These are phyloP conservation scores for Solea solea DNA, from an alignment of 2,113 vertebrate species.

Conservation along the genomic window DNA sequence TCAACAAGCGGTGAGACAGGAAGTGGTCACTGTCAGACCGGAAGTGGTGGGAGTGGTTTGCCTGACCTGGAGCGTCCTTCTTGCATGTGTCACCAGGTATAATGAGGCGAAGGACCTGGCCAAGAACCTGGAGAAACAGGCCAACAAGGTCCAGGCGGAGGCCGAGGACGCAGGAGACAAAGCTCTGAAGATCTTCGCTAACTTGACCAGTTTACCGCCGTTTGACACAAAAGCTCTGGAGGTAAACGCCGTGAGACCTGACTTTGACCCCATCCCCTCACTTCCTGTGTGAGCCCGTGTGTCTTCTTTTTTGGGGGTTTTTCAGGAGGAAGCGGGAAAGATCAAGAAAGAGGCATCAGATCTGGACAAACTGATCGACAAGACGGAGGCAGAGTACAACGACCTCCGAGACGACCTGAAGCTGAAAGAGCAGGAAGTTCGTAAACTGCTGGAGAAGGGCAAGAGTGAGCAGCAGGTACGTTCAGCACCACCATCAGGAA, in stretches of 20 bases:
- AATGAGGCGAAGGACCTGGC: constrained; percentile 91
- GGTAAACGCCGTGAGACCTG: constrained; percentile 68
- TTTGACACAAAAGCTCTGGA: constrained; percentile 87
- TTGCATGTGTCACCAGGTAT: constrained; percentile 80
- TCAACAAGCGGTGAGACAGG: constrained; percentile 88
- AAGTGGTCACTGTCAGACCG: not conserved
- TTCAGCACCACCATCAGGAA: not conserved
- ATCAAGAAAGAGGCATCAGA: constrained; percentile 94
- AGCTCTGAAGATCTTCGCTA: constrained; percentile 92
- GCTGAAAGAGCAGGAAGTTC: constrained; percentile 91
- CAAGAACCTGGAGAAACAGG: constrained; percentile 92
- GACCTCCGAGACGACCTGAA: constrained; percentile 93
- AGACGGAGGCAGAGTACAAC: constrained; percentile 91
- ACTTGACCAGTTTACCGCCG: constrained; percentile 86
- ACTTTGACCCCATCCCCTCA: too few species aligned
- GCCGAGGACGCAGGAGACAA: constrained; percentile 90
- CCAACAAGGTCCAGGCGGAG: constrained; percentile 87
- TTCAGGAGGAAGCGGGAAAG: constrained; percentile 89
- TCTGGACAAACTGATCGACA: constrained; percentile 90
- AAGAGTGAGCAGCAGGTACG: constrained; percentile 96
- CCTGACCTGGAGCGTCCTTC: not conserved
- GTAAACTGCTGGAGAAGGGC: constrained; percentile 93
- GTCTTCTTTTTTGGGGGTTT: not conserved
- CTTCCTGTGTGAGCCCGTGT: too few species aligned
- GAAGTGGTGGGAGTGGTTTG: not conserved